Evolutionary conservation across 2,797 vertebrate genomes (phyloP), one percentile per base, ranked within the genome.

Genomic region (Ptychadena robeensis): DNA sequence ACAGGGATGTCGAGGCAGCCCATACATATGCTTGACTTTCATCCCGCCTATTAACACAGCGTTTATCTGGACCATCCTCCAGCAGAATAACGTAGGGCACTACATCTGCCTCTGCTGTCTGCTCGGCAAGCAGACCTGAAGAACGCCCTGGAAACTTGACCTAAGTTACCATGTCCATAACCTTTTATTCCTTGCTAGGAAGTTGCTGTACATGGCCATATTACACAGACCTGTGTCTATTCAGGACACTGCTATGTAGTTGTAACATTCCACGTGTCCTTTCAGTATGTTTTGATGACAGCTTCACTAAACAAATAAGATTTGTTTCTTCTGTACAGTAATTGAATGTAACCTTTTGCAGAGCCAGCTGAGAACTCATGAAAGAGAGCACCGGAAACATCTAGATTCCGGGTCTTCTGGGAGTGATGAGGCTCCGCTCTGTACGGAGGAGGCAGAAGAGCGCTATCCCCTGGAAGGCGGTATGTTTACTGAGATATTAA

Each of bases 301-400:
- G 10, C 25, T 1, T 27, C 3, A 2, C 3, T 38, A 3, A 15
- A 0, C 34, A 14, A 2, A 44, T 11, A 71, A 38, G 25, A 18
- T 40, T 70, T 31, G 32, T 1, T 22, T 4, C 0, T 59, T 61
- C 15, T 59, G 0, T 48, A 22, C 1, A 5, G 0, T 48, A 22
- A 48, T 5, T 48, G 7, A 22, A 22, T 48, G 44, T 48, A 5
- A 48, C 44, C 31, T 86, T 81, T 86, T 91, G 73, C 85, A 99
- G 98, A 97, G 95, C 90, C 97, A 99, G 75, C 90, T 99, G 87
- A 94, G 96, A 87, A 97, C 86, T 88, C 98, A 99, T 34, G 97
- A 98, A 86, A 88, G 94, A 88, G 96, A 98, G 48, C 95, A 94
- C 2, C 97, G 96, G 72, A 94, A 93, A 88, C 87, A 92, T 86